Evolutionary conservation across 2,888 invertebrate genomes (phyloP), one percentile per base, ranked within the genome.

Genomic region (Polymixis flavicincta): DNA sequence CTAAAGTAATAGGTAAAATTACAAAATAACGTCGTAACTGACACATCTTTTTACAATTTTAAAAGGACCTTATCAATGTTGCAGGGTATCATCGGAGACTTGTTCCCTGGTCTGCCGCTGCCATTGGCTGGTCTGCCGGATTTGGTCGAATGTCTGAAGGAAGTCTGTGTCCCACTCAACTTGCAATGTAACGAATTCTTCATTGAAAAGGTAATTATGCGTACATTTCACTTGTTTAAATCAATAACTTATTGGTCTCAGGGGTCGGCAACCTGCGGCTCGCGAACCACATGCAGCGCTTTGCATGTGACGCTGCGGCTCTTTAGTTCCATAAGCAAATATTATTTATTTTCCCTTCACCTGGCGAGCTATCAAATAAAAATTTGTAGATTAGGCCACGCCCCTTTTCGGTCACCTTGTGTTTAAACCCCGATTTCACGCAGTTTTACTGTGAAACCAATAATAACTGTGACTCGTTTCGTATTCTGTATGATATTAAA

Each of bases 1-100:
- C 19, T 32, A 19, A 13, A 13, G 32, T 14, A 60, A 37, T n/a
- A 37, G 32, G 14, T 22, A n/a, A 37, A 14, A 61, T 61, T n/a
- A 61, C 6, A 42, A 54, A 37, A 54, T 19, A 42, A 22, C 45
- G 0, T 32, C 5, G 28, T 28, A 8, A 14, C 48, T 45, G 25
- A 14, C 28, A 9, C 1, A n/a, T 65, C 25, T 14, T 42, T 63
- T 76, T 4, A 42, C 9, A 28, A 8, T 32, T 42, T 32, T n/a
- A 11, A 37, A 71, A 28, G 0, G 1, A 11, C 9, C 22, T 37
- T 45, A 11, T 74, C 2, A 28, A 57, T 70, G n/a, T 75, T 67
- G 5, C 54, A 98, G 97, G 99, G 99, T 69, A 99, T 99, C 72
- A 98, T 99, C 25, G 98, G 99, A 0, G 99, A 99, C 96, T 95